Evolutionary conservation across 2,797 vertebrate genomes (phyloP).

Genomic region (Micropoecilia bifurca): DNA sequence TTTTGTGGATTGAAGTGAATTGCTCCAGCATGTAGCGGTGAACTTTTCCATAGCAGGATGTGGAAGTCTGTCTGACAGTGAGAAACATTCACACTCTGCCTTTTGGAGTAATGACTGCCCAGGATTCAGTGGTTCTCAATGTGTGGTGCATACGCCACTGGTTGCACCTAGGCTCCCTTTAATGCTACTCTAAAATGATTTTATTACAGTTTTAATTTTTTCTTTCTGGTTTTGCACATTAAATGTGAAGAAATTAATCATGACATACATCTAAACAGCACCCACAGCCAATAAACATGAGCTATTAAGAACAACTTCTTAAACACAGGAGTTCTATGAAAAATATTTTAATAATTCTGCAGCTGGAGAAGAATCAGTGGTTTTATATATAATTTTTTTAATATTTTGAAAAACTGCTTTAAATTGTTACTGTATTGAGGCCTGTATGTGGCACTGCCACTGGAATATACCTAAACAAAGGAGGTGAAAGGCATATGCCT

Average conservation of each 20-base stretch:
- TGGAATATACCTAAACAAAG: not conserved
- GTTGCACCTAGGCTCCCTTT: not conserved
- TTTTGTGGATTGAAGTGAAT: slow-evolving; percentile 70
- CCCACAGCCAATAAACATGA: not conserved
- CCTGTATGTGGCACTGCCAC: not conserved
- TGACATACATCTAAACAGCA: not conserved
- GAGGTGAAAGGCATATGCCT: not conserved
- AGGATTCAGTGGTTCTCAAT: not conserved
- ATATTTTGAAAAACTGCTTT: not conserved
- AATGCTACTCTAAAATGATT: not conserved
- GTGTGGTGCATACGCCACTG: not conserved
- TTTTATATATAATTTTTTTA: not conserved
- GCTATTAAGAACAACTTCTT: not conserved
- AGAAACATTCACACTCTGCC: slow-evolving; percentile 27
- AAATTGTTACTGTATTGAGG: not conserved
- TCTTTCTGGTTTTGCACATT: not conserved
- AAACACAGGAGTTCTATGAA: not conserved
- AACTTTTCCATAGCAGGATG: slow-evolving; percentile 68
- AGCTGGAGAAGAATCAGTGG: too few relatives aligned
- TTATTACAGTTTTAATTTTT: not conserved
- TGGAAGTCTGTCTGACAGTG: slow-evolving; percentile 47
- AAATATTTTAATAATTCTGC: not conserved
- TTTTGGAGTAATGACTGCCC: slow-evolving; percentile 14
- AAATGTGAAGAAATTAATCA: not conserved
- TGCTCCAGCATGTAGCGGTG: slow-evolving; percentile 57